Evolutionary conservation across 2,797 vertebrate species (phyloP).

Genomic region (Emys orbicularis): DNA sequence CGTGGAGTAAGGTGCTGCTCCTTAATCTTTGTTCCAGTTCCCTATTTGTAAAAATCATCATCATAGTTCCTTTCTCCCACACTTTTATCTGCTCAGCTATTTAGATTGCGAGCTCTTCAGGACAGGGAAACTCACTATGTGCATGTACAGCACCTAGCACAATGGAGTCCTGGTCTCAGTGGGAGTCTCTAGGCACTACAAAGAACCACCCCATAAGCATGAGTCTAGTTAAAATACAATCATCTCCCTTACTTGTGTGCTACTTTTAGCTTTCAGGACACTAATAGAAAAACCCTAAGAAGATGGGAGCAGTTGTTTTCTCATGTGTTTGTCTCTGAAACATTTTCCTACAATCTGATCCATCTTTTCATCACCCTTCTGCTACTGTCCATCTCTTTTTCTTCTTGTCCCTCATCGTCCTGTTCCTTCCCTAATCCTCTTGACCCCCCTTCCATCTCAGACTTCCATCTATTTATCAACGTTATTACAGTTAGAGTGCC

Average conservation of each 20-base stretch:
- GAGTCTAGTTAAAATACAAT: not conserved
- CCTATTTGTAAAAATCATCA: not conserved
- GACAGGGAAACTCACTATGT: not conserved
- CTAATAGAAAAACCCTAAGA: not conserved
- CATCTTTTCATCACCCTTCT: not conserved
- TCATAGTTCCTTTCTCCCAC: not conserved
- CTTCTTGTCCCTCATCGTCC: accelerated
- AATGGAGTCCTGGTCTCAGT: not conserved
- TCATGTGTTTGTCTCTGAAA: not conserved
- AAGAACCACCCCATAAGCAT: not conserved
- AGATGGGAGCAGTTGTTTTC: not conserved
- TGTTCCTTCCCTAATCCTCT: not conserved
- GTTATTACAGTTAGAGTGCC: not conserved
- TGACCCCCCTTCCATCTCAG: not conserved
- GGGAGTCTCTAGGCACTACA: not conserved
- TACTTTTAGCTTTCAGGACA: not conserved
- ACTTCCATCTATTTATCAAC: not conserved
- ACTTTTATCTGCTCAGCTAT: not conserved
- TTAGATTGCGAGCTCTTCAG: not conserved
- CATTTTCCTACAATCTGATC: not conserved
- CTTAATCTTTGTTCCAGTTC: not conserved
- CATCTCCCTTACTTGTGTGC: not conserved
- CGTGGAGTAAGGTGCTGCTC: not conserved
- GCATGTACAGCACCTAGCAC: too few species aligned
- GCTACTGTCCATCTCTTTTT: not conserved